Evolutionary conservation across 53 echinoderm and acorn worm species (phyloP), one percentile per base, ranked within the genome.

Genomic region (Holothuria leucospilota): DNA sequence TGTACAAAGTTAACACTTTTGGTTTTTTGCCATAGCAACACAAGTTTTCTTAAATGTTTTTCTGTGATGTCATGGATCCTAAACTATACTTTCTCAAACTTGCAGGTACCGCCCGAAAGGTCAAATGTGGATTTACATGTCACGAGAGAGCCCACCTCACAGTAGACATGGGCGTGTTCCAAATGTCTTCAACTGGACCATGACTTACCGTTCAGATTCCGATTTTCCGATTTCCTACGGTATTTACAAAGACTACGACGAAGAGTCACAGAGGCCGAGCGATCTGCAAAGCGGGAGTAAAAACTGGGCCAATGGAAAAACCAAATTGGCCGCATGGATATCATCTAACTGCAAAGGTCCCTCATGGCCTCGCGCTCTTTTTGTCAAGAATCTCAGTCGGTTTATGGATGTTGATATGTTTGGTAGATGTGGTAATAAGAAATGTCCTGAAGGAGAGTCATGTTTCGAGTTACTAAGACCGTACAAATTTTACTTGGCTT

Each of bases 121-220:
- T 64, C 64, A 64, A 16, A 28, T 64, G 24, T 28, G 23, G 24
- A 64, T 28, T 64, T 64, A 64, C 64, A 25, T 64, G 64, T 25
- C 64, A 64, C 28, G 64, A 28, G 64, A 64, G 13, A 64, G 64
- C 64, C 64, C 64, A 8, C 8, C 15, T 25, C 64, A 64, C 20
- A 28, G 23, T 11, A 64, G 8, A 0, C 24, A 25, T 23, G 24
- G 64, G 8, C 64, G 24, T 23, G 64, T 25, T 28, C 64, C 64
- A 28, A 64, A 28, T 23, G 64, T 64, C 8, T 64, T 64, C 64
- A 28, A 64, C 28, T 64, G 64, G 64, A 64, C 64, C 64, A 64
- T 64, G 64, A 64, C 64, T 14, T 64, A 64, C 20, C 23, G 64
- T 16, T 23, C 23, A 11, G 15, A 64, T 25, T 64, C 64, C 8